Evolutionary conservation across 2,888 invertebrate genomes (phyloP), one percentile per base, ranked within the genome.

Genomic region (Melanophora roralis): DNA sequence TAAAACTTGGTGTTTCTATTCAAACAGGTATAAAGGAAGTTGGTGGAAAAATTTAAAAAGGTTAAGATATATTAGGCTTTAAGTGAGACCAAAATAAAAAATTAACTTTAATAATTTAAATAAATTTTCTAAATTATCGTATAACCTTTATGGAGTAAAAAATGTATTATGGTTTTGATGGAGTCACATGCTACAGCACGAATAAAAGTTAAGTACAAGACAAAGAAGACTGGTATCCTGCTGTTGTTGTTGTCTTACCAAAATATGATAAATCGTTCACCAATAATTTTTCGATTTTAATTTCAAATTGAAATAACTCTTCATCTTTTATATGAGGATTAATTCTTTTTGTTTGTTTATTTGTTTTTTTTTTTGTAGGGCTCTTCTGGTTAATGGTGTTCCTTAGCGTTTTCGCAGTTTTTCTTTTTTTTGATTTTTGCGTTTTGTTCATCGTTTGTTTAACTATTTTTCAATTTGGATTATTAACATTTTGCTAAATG

Each of bases 401-500:
- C n/a, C 38, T 62, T 40, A 19, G 21, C n/a, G 12, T 73, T 47
- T 55, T 16, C 38, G 19, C 2, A 3, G 27, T 9, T 34, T 47
- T 53, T 62, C 38, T 43, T 53, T 27, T 23, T 27, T 38, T n/a
- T 40, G 12, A 19, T 32, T 59, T 38, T 60, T 62, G 45, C 51
- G 36, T 78, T 59, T 45, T 85, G 84, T 85, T 86, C 84, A 85
- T 83, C 84, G 85, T 85, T 84, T 88, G 84, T 77, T 82, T 53
- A 77, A 64, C 64, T 72, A 73, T 71, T 81, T 80, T 75, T 64
- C 73, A 81, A 64, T 73, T 75, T 57, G 55, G 85, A 84, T 84
- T 84, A 84, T 86, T 86, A 84, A 83, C 72, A 68, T 82, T 75
- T 84, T 85, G 85, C 84, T 86, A 84, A 84, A 86, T 84, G 84